Evolutionary conservation across 2,888 invertebrate genomes (phyloP).

Genomic region (Axea sp.): DNA sequence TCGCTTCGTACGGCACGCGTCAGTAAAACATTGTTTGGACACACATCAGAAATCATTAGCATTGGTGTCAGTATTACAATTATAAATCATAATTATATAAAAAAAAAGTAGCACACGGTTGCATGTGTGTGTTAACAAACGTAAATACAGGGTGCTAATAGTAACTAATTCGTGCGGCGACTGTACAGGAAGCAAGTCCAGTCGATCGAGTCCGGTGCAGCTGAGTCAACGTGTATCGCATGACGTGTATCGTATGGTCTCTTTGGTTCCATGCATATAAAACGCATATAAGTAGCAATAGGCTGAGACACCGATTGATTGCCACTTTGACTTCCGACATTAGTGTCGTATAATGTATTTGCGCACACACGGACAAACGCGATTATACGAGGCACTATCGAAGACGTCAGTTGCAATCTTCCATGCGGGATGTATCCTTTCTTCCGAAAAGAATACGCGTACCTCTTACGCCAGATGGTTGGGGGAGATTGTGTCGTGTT

Average conservation of each 20-base stretch:
- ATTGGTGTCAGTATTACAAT: too few relatives aligned
- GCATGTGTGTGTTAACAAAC: constrained; percentile 5
- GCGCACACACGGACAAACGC: constrained; percentile 11
- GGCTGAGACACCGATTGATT: constrained; percentile 44
- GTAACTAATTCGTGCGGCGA: constrained; percentile 47
- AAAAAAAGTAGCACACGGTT: constrained; percentile 7
- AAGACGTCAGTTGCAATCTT: constrained; percentile 33
- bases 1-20: constrained; percentile 13
- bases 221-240: constrained; percentile 63
- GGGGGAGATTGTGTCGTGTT: constrained; percentile 31
- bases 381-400: constrained; percentile 15
- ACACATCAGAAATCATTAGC: constrained; percentile 22
- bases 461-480: constrained; percentile 34
- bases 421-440: constrained; percentile 37
- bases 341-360: constrained; percentile 13
- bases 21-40: constrained; percentile 10
- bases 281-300: constrained; percentile 43
- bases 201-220: constrained; percentile 48
- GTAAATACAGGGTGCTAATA: constrained; percentile 48
- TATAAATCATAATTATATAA: constrained; percentile 38
- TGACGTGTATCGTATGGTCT: constrained; percentile 64
- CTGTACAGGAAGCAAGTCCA: constrained; percentile 56
- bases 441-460: constrained; percentile 30
- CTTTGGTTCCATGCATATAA: constrained; percentile 60
- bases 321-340: constrained; percentile 51